These are phyloP conservation scores for Geopemphigus sp. DNA, from an alignment of 1,140 invertebrate species.

Conservation along the genomic window DNA sequence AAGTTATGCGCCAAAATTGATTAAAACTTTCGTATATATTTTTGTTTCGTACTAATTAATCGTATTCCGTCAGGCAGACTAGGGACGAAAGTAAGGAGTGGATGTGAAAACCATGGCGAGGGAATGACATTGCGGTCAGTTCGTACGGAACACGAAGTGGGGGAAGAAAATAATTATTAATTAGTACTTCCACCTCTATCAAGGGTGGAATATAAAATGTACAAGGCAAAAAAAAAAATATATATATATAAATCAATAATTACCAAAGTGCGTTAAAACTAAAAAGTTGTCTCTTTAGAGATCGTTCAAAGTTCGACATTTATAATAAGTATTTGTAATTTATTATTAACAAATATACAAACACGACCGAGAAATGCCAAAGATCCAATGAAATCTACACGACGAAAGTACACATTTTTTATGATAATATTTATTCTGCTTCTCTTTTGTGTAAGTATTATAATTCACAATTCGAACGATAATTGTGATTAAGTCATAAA, in stretches of 20 bases:
- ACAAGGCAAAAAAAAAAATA: slow-evolving; percentile 17
- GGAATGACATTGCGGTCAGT: slow-evolving; percentile 15
- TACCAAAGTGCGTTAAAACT: not conserved
- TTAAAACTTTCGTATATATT: slow-evolving; percentile 46
- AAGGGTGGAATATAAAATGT: not conserved
- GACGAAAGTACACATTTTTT: too few relatives aligned
- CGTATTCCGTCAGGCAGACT: slow-evolving; percentile 31
- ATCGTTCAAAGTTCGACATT: not conserved
- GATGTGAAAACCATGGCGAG: not conserved
- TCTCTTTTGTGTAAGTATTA: too few relatives aligned
- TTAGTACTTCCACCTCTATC: slow-evolving; percentile 2
- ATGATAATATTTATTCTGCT: too few relatives aligned
- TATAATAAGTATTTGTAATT: not conserved
- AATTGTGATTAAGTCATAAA: too few relatives aligned
- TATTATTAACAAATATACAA: not conserved
- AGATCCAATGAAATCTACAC: too few relatives aligned
- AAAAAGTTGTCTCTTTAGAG: not conserved
- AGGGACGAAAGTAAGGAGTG: not conserved
- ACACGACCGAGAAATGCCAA: too few relatives aligned
- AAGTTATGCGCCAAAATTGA: slow-evolving; percentile 46
- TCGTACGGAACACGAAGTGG: slow-evolving; percentile 2
- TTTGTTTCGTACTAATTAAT: slow-evolving; percentile 48
- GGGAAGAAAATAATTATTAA: slow-evolving; percentile 47
- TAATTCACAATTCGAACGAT: too few relatives aligned
- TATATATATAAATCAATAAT: slow-evolving; percentile 32